These are phyloP conservation scores for Cataglyphis altisquamis DNA, from an alignment of 2,888 invertebrate species.

Conservation along the genomic window DNA sequence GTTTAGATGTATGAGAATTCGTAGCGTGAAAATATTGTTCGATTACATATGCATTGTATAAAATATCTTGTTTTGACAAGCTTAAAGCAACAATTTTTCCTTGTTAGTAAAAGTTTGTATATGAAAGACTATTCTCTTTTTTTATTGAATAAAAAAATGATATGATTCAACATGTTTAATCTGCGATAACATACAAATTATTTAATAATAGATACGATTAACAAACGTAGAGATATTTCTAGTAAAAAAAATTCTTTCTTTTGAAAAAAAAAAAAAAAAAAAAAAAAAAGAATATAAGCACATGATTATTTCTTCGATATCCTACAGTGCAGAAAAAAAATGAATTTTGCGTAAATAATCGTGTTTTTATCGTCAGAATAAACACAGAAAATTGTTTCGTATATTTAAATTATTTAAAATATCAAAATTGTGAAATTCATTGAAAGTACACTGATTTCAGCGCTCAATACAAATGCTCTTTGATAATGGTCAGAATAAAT, in stretches of 20 bases:
- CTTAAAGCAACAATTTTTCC: conserved; percentile 3
- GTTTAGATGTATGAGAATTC: conserved; percentile 33
- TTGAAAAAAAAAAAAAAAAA: no score
- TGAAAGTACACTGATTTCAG: conserved; percentile 12
- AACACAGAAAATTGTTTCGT: conserved; percentile 12
- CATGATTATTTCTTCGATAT: not conserved
- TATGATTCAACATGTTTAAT: not conserved
- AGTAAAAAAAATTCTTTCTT: not conserved
- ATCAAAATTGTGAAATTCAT: conserved; percentile 36
- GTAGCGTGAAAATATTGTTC: conserved; percentile 21
- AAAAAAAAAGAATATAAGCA: not conserved
- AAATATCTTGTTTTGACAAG: not conserved
- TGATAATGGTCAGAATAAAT: not conserved
- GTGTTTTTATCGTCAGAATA: conserved; percentile 24
- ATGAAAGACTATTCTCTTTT: not conserved
- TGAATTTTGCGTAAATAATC: not conserved
- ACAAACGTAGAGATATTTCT: not conserved
- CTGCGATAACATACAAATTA: not conserved
- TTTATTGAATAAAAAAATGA: not conserved
- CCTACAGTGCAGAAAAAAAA: not conserved
- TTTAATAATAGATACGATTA: not conserved
- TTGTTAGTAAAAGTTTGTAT: not conserved
- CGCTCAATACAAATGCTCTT: conserved; percentile 28
- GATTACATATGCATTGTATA: not conserved
- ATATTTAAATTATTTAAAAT: conserved; percentile 21